Evolutionary conservation across 1,140 invertebrate genomes (phyloP), one percentile per base, ranked within the genome.

Genomic region (Olivierus martensii): DNA sequence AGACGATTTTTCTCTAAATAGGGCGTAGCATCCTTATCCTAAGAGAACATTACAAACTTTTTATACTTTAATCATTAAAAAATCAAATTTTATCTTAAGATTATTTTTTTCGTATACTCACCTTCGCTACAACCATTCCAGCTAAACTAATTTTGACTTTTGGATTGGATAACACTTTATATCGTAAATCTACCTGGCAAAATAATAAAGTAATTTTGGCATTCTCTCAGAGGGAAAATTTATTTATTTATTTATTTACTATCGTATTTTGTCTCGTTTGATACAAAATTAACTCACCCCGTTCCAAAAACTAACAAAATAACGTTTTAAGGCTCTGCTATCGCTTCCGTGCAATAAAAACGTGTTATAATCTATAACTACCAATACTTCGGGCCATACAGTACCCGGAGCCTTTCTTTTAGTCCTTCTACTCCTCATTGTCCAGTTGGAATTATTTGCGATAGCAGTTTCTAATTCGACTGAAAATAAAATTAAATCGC

Each of bases 241-340:
- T 28, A 34, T 21, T 21, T 46, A 14, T 12, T 22, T 3, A 28
- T 11, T 46, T 4, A 22, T 21, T 11, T 44, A 1, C 15, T 22
- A 3, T 21, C 15, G 17, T 19, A 3, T 38, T 2, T n/a, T 35
- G n/a, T n/a, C n/a, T n/a, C n/a, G n/a, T n/a, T n/a, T 18, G 41
- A 6, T 14, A 51, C 4, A 18, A 49, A 49, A 9, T 17, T 7
- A 19, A 57, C 57, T 58, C 36, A 60, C 65, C 37, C 89, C 89
- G 67, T 94, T 94, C 90, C 89, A 93, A 67, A 94, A 94, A 6
- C 87, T 91, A 35, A 93, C 86, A 65, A 93, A 93, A 69, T 94
- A 94, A 44, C 88, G 75, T 67, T 93, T 93, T 60, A 93, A 89
- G 72, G 92, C 83, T 21, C 82, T 76, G 69, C 88, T 89, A 69